Evolutionary conservation across 2,113 vertebrate genomes (phyloP).

Genomic region (Gymnarchus niloticus): DNA sequence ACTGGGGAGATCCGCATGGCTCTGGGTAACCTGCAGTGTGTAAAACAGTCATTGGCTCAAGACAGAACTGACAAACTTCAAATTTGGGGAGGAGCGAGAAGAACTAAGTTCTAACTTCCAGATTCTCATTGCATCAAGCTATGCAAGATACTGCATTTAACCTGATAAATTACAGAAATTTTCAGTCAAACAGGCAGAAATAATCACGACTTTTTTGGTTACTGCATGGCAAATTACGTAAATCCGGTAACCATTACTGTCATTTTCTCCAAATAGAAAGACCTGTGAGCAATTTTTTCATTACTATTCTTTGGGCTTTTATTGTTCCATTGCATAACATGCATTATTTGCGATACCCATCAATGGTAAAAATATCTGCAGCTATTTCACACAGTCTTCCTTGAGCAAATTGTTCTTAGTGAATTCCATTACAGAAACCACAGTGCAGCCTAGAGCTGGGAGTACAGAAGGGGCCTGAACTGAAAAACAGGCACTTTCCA

Average conservation of each 20-base stretch:
- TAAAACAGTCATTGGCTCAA: neutral
- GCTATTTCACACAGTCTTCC: neutral
- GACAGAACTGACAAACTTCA: neutral
- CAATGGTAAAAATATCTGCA: constrained; percentile 4
- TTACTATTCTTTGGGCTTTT: neutral
- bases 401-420: neutral
- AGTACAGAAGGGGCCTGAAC: neutral
- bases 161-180: neutral
- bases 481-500: neutral
- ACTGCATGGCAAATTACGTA: neutral
- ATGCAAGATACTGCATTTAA: neutral
- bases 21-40: neutral
- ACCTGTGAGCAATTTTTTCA: constrained; percentile 55
- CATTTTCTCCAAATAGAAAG: constrained; percentile 57
- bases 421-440: neutral
- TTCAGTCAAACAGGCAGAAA: neutral
- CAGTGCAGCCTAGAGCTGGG: neutral
- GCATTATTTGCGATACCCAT: neutral
- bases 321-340: neutral
- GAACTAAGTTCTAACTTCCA: neutral
- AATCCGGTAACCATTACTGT: constrained; percentile 46
- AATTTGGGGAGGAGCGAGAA: neutral
- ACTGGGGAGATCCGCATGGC: neutral
- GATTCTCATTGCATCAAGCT: neutral
- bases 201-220: neutral